Base-by-base conservation (phyloP, 2,888 invertebrate genomes). In the Sphinx pinastri region DNA sequence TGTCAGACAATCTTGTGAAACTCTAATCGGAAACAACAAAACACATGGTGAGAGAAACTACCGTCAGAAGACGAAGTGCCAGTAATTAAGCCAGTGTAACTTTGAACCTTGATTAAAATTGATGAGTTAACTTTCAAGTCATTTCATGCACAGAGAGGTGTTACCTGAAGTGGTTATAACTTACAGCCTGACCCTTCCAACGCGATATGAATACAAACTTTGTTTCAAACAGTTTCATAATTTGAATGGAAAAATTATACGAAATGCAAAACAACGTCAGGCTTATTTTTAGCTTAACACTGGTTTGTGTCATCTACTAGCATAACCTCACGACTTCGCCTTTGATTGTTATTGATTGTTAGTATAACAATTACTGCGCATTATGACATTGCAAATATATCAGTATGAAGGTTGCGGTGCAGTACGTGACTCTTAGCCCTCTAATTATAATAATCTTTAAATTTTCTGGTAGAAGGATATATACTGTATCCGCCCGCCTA, bases 81-180 rank as follows among this genome's bases (percentile, higher is more conserved):
- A 49, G 13, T 63, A 7, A 63, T 47, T 47, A 47, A n/a, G 60
- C 11, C 45, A 16, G 16, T 16, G 63, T 63, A 63, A 74, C 75
- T 77, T 79, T 77, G 75, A 80, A 76, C 70, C 73, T 77, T 82
- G 79, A 84, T 83, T 81, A 80, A 80, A 80, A 84, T 83, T 84
- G 80, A 83, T 84, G 85, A 79, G 78, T 72, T 76, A 81, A 83
- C 80, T 84, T 83, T 63, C 47, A 49, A 63, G 63, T 63, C 63
- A 49, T 63, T 49, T 63, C 49, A 63, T 63, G 63, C 63, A 63
- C 47, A 47, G 49, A 63, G 12, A 63, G 49, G 63, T 63, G 49
- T 25, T 10, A 63, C 60, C 47, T 63, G 19, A 19, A 63, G 49
- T 25, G 63, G 63, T 49, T 63, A 63, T 49, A 63, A 63, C 19